Evolutionary conservation across 1,140 invertebrate genomes (phyloP), one percentile per base, ranked within the genome.

Genomic region (Drosophila nannoptera): DNA sequence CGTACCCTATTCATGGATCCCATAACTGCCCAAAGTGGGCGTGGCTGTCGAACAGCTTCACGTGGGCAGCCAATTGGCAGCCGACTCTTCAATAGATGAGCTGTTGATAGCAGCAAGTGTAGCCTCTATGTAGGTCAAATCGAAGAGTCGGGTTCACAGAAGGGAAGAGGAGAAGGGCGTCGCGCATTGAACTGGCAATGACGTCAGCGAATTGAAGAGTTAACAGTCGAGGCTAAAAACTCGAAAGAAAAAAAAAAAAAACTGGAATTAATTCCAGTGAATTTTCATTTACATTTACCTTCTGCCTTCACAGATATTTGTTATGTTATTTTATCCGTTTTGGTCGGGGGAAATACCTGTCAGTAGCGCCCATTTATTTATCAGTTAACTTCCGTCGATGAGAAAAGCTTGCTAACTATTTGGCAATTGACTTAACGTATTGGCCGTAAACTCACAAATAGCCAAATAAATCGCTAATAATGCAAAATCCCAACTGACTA

Each of bases 381-480:
- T 65, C 31, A 49, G 36, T 22, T 70, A 8, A 80, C 75, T 76
- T 84, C 80, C 81, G 73, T 63, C 71, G 60, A 58, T 75, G 14
- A 43, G 65, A 62, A 76, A 80, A 77, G 73, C 67, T 52, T 50
- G 29, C 40, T 16, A 48, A 77, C 73, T 80, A 66, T 74, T 84
- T 81, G 67, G 14, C 40, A 64, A 86, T 70, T 75, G 70, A 60
- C 62, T 64, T 32, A 65, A 61, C 74, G 77, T 77, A 69, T 77
- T 16, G 49, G 74, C 65, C 70, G 70, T 75, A 69, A 86, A 84
- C 60, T 69, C 61, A 35, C 60, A 77, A 86, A 80, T 77, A 67
- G 58, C 63, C 64, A 84, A 43, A 86, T 86, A 84, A 78, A 80
- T 86, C 45, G 69, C 66, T 71, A 84, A 74, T 84, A 84, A 78